Evolutionary conservation across 1,140 invertebrate species (phyloP).

Genomic region (Ceratina japonica): DNA sequence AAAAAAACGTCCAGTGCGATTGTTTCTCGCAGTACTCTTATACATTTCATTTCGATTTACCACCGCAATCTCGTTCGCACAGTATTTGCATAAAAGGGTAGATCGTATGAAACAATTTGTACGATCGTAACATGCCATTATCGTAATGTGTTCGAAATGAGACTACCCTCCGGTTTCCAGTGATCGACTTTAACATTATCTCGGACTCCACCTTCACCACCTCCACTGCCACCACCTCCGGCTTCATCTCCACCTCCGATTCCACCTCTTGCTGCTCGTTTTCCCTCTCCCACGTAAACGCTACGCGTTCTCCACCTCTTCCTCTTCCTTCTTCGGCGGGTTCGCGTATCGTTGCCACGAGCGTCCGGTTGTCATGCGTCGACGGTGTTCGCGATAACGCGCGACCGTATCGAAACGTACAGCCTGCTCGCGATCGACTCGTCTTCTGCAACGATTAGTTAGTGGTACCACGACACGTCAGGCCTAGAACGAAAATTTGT

Average conservation of each 20-base stretch:
- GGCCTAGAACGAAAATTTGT: not conserved
- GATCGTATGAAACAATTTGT: too few relatives aligned
- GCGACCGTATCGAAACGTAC: slow-evolving; percentile 22
- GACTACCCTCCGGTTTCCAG: slow-evolving; percentile 3
- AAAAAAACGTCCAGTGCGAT: too few relatives aligned
- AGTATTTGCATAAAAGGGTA: too few relatives aligned
- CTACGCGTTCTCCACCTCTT: slow-evolving; percentile 40
- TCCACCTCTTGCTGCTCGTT: slow-evolving; percentile 17
- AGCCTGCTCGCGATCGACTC: slow-evolving; percentile 9
- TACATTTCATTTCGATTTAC: too few relatives aligned
- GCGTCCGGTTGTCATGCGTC: slow-evolving; percentile 41
- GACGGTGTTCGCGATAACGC: slow-evolving; percentile 42
- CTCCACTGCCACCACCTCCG: slow-evolving; percentile 17
- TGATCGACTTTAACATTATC: not conserved
- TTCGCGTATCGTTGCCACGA: slow-evolving; percentile 37
- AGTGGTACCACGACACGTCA: not conserved
- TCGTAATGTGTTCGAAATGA: not conserved
- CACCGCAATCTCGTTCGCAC: too few relatives aligned
- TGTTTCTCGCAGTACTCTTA: too few relatives aligned
- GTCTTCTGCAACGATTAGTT: not conserved
- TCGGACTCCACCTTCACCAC: not conserved
- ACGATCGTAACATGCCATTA: too few relatives aligned
- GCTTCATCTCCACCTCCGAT: slow-evolving; percentile 8
- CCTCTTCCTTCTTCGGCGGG: slow-evolving; percentile 22
- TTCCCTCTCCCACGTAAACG: slow-evolving; percentile 22